Percentiles rank a stretch among this genome's conserved stretches.
Conservation (phyloP, 2,888 invertebrate genomes). For the Brenthis hecate region DNA sequence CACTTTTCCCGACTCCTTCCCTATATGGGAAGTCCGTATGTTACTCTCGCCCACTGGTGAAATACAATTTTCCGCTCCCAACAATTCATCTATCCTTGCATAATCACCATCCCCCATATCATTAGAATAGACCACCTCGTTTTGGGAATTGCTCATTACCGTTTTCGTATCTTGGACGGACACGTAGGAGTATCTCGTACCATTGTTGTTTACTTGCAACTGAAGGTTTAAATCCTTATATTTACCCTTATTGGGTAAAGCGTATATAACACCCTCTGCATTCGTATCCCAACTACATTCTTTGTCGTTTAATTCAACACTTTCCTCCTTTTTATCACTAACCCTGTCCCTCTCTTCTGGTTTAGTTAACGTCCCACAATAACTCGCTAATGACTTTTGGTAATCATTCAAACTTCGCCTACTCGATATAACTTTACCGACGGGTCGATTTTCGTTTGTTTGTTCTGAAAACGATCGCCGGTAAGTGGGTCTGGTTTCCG, state of each 20-base stretch:
- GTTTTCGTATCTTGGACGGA: conserved; percentile 74
- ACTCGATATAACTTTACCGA: conserved; percentile 76
- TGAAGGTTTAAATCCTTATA: conserved; percentile 77
- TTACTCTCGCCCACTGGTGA: conserved; percentile 72
- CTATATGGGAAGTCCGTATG: conserved; percentile 73
- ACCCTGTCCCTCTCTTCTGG: conserved; percentile 52
- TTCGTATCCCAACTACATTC: conserved; percentile 83
- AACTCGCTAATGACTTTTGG: conserved; percentile 67
- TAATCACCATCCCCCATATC: conserved; percentile 74
- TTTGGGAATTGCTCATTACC: conserved; percentile 76
- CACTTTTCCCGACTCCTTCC: conserved; percentile 61
- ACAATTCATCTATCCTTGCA: conserved; percentile 72
- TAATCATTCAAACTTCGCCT: conserved; percentile 75
- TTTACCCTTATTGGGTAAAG: conserved; percentile 77
- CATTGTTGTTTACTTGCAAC: conserved; percentile 76
- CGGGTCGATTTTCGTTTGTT: conserved; percentile 61
- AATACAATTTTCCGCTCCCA: conserved; percentile 73
- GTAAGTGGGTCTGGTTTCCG: conserved; percentile 74
- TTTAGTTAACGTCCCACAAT: conserved; percentile 61
- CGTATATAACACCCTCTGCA: conserved; percentile 78
- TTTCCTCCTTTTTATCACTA: conserved; percentile 69
- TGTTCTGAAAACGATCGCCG: conserved; percentile 76
- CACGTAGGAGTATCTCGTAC: conserved; percentile 75
- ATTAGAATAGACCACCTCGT: conserved; percentile 71
- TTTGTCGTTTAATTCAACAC: conserved; percentile 77